Evolutionary conservation across 92 coral and sea anemone species (phyloP).

Genomic region (Parazoanthus swiftii): DNA sequence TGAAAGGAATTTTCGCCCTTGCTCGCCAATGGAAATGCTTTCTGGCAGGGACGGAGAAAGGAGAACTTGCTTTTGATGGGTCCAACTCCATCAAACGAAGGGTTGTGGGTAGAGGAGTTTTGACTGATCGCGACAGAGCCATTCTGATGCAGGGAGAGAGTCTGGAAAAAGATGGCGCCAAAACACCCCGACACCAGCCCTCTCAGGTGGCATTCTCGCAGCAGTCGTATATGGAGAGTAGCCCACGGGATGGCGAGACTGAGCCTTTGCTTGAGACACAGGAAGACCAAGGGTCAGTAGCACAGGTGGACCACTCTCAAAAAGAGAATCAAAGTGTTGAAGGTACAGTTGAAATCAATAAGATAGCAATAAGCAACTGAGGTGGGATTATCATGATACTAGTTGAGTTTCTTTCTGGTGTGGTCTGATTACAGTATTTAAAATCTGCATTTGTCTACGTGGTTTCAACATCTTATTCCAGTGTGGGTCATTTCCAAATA

Average conservation of each 20-base stretch:
- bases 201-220: conserved; percentile 11
- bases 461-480: no score
- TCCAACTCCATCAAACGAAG: conserved; percentile 94
- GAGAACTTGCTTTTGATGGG: conserved; percentile 88
- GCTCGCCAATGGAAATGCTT: conserved; percentile 99
- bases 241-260: conserved; percentile 16
- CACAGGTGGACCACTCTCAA: conserved; percentile 9
- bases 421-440: no score
- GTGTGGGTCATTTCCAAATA: no score
- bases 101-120: conserved; percentile 97
- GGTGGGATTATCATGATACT: no score
- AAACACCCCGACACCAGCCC: conserved; percentile 19
- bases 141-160: conserved; percentile 84
- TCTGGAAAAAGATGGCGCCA: conserved; percentile 39
- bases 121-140: conserved; percentile 98
- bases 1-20: conserved; percentile 91
- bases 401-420: background rate
- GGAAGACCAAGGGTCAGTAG: conserved; percentile 17
- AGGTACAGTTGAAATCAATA: conserved; percentile 3
- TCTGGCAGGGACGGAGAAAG: conserved; percentile 94
- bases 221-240: conserved; percentile 9
- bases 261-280: conserved; percentile 20
- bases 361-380: background rate
- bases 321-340: conserved; percentile 5
- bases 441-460: no score